phyloP scores from a whole-genome alignment of 2,113 vertebrate genomes.

The Phasianus colchicus region DNA sequence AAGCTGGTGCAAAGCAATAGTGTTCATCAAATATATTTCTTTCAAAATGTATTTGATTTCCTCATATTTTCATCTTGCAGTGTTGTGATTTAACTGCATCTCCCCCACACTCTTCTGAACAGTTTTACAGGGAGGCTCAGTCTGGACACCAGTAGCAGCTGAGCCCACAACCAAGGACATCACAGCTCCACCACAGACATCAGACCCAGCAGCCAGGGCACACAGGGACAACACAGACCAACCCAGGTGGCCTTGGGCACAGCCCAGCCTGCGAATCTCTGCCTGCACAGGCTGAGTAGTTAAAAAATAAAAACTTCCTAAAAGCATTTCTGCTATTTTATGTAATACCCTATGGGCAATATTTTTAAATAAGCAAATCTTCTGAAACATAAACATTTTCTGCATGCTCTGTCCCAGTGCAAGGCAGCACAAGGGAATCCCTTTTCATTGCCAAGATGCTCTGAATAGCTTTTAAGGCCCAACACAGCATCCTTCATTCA shows the following conservation, averaged over 20 bases:
- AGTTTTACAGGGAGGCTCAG: no score
- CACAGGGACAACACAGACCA: neutral
- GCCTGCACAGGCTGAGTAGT: neutral
- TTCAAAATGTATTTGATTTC: neutral
- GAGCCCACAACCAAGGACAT: neutral
- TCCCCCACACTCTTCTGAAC: neutral
- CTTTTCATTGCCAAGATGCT: neutral
- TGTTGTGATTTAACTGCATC: neutral
- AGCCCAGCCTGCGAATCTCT: neutral
- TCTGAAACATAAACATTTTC: neutral
- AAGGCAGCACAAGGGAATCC: neutral
- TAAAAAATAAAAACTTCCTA: neutral
- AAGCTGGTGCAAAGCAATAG: neutral
- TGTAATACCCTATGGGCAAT: fast-evolving
- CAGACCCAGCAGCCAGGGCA: neutral
- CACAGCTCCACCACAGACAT: fast-evolving
- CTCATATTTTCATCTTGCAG: neutral
- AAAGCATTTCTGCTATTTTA: constrained; percentile 15
- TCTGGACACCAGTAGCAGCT: neutral
- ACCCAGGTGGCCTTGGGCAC: neutral
- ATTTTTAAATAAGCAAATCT: constrained; percentile 24
- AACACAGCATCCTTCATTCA: neutral
- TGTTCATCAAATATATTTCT: neutral
- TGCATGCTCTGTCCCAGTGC: neutral
- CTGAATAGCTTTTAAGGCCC: constrained; percentile 20